Evolutionary conservation across 1,140 invertebrate genomes (phyloP).

Genomic region (Philopotamus ludificatus): DNA sequence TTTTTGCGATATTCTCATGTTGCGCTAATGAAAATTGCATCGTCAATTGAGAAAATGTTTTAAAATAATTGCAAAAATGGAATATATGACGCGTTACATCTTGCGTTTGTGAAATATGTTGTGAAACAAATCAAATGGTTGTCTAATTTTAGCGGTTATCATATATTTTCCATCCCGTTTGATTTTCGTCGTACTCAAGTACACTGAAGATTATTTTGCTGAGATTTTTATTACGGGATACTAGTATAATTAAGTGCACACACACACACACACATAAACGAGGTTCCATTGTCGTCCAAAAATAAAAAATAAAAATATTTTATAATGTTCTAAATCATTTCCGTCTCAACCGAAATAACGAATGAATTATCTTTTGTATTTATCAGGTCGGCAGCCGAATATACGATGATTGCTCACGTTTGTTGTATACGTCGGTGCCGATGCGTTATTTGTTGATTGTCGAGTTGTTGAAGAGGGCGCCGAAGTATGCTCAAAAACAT

Average conservation of each 20-base stretch:
- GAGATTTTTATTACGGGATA: too few species aligned
- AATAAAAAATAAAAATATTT: slow-evolving; percentile 22
- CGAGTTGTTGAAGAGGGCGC: not conserved
- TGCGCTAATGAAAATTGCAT: too few species aligned
- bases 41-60: too few species aligned
- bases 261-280: not conserved
- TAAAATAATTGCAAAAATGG: too few species aligned
- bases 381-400: not conserved
- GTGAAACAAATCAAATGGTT: slow-evolving; percentile 21
- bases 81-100: too few species aligned
- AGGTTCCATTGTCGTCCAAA: slow-evolving; percentile 35
- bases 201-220: too few species aligned
- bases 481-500: not conserved
- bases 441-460: too few species aligned
- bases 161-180: not conserved
- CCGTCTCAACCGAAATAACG: slow-evolving; percentile 34
- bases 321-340: slow-evolving; percentile 42
- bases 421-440: not conserved
- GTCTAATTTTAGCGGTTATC: slow-evolving; percentile 12
- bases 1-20: too few species aligned
- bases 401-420: not conserved
- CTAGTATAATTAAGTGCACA: too few species aligned
- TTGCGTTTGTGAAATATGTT: slow-evolving; percentile 26
- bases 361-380: not conserved
- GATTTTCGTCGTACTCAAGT: too few species aligned